Percentiles rank a stretch among this genome's conserved stretches.
Evolutionary conservation across 2,797 vertebrate species (phyloP).

Genomic region (Anguilla marmorata): DNA sequence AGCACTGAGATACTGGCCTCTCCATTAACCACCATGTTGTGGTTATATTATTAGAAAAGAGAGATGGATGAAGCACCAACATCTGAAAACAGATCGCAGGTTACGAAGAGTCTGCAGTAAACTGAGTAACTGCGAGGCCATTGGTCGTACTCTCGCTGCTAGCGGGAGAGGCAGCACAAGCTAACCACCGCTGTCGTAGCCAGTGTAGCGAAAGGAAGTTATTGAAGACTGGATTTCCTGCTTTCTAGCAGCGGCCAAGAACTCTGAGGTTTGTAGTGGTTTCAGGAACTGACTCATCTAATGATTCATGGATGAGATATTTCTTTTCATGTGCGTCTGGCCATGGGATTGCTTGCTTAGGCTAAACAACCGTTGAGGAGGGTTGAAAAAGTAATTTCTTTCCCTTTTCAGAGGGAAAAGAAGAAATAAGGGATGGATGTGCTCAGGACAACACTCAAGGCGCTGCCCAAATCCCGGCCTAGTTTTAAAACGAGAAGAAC

Average conservation of each 20-base stretch:
- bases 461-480: conserved; percentile 35
- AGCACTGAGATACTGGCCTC: conserved; percentile 47
- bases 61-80: conserved; percentile 59
- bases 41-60: conserved; percentile 66
- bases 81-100: conserved; percentile 85
- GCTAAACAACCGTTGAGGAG: conserved; percentile 49
- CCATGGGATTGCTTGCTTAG: conserved; percentile 69
- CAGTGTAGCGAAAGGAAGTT: conserved; percentile 91
- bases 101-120: conserved; percentile 84
- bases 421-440: conserved; percentile 20
- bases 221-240: conserved; percentile 97
- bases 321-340: conserved; percentile 81
- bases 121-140: conserved; percentile 77
- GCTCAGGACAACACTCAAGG: conserved; percentile 37
- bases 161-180: conserved; percentile 73
- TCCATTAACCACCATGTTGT: conserved; percentile 66
- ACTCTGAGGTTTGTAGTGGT: conserved; percentile 89
- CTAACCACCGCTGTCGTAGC: conserved; percentile 76
- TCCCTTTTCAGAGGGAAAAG: not conserved
- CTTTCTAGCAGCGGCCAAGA: conserved; percentile 85
- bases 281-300: conserved; percentile 95
- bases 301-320: conserved; percentile 89
- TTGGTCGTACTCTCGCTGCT: conserved; percentile 85
- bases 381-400: conserved; percentile 27
- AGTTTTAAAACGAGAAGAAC: conserved; percentile 28